Conservation (phyloP, 2,113 vertebrate species). For the Corapipo altera region DNA sequence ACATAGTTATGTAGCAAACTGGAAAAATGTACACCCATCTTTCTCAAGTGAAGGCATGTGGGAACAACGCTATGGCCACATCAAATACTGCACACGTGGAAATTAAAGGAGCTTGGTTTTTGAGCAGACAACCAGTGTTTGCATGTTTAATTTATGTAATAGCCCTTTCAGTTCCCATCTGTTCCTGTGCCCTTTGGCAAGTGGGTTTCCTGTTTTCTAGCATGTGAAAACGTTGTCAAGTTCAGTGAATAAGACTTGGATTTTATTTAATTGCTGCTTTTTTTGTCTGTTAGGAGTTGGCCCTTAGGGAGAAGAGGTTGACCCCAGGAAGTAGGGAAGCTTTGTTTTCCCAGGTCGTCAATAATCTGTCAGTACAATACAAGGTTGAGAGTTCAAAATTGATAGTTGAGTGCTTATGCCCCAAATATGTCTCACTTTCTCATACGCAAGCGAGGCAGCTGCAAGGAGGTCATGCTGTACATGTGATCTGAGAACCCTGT, state of each 20-base stretch:
- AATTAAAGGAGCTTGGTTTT: not conserved
- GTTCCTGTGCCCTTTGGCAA: not conserved
- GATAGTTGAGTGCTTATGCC: not conserved
- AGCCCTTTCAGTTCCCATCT: not conserved
- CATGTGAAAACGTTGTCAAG: accelerated
- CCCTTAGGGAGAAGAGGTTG: not conserved
- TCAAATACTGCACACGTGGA: not conserved
- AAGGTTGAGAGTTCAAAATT: not conserved
- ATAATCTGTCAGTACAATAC: not conserved
- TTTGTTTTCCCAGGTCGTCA: not conserved
- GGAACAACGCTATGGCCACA: not conserved
- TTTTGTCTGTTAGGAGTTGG: not conserved
- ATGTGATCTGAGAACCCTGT: accelerated
- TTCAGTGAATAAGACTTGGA: not conserved
- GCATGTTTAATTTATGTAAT: not conserved
- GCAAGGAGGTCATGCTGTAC: not conserved
- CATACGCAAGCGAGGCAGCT: not conserved
- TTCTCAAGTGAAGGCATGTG: not conserved
- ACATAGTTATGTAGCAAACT: not conserved
- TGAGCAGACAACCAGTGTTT: not conserved
- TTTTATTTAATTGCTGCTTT: conserved; percentile 4
- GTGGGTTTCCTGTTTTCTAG: not conserved
- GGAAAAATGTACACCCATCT: not conserved
- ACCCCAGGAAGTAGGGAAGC: not conserved
- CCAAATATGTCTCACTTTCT: not conserved